Conservation (phyloP, 2,888 invertebrate genomes). For the Colostygia pectinataria region DNA sequence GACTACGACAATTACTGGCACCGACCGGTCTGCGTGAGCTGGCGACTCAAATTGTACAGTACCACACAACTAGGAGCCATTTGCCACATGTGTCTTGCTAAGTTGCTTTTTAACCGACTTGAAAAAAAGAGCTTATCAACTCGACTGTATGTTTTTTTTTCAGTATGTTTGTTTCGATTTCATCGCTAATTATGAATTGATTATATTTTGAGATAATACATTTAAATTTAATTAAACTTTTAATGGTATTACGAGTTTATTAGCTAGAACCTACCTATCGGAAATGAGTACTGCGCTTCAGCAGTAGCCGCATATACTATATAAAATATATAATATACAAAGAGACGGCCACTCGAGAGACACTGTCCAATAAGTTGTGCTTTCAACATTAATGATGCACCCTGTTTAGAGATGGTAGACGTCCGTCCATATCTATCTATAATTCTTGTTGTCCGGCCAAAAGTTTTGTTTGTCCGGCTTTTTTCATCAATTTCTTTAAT, state of each 20-base stretch:
- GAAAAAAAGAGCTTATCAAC: too few relatives aligned
- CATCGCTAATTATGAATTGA: too few relatives aligned
- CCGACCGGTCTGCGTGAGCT: conserved; percentile 59
- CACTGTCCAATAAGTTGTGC: conserved; percentile 73
- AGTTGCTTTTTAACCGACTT: too few relatives aligned
- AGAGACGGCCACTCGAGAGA: conserved; percentile 71
- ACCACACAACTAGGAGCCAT: neutral
- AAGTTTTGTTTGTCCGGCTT: too few relatives aligned
- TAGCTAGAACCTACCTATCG: too few relatives aligned
- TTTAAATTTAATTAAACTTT: too few relatives aligned
- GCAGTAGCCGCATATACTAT: conserved; percentile 61
- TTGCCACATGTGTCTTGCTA: too few relatives aligned
- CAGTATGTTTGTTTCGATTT: too few relatives aligned
- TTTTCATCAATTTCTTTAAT: too few relatives aligned
- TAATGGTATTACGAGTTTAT: too few relatives aligned
- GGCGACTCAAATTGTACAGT: conserved; percentile 63
- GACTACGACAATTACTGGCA: conserved; percentile 73
- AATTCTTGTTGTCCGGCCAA: neutral
- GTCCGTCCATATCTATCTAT: neutral
- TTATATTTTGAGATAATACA: too few relatives aligned
- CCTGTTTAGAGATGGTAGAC: conserved; percentile 17
- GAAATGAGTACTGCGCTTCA: conserved; percentile 74
- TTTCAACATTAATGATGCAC: conserved; percentile 81
- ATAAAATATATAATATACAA: conserved; percentile 77
- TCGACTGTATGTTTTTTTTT: too few relatives aligned